phyloP scores from a whole-genome alignment of 2,797 vertebrate species.

The Leptoclinus maculatus region DNA sequence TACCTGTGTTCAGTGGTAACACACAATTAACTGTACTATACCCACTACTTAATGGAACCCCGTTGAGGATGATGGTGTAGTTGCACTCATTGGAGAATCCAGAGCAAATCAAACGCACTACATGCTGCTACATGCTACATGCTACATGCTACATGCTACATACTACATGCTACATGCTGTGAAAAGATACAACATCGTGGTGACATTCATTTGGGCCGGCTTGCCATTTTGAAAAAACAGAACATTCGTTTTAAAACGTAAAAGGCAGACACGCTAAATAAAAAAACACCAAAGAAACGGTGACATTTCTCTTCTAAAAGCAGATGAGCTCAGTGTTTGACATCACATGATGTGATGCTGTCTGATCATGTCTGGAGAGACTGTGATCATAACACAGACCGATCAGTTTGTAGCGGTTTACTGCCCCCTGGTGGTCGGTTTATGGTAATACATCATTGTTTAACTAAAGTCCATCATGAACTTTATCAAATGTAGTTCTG shows the following conservation, averaged over 20 bases:
- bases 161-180: neutral
- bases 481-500: neutral
- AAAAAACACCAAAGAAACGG: neutral
- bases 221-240: neutral
- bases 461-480: neutral
- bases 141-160: too few relatives aligned
- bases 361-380: neutral
- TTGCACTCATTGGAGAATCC: neutral
- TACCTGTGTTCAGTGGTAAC: neutral
- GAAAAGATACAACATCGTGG: neutral
- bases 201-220: neutral
- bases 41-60: neutral
- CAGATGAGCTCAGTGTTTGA: neutral
- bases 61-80: too few relatives aligned
- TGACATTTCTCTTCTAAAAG: neutral
- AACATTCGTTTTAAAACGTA: neutral
- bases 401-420: slow-evolving; percentile 6
- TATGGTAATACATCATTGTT: neutral
- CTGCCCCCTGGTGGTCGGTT: slow-evolving; percentile 72
- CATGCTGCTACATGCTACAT: too few relatives aligned
- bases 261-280: neutral
- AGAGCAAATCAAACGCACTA: neutral
- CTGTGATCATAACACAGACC: neutral
- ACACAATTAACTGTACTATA: neutral
- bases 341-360: neutral